Conservation (phyloP, 2,797 vertebrate species). For the Apogon talboti region DNA sequence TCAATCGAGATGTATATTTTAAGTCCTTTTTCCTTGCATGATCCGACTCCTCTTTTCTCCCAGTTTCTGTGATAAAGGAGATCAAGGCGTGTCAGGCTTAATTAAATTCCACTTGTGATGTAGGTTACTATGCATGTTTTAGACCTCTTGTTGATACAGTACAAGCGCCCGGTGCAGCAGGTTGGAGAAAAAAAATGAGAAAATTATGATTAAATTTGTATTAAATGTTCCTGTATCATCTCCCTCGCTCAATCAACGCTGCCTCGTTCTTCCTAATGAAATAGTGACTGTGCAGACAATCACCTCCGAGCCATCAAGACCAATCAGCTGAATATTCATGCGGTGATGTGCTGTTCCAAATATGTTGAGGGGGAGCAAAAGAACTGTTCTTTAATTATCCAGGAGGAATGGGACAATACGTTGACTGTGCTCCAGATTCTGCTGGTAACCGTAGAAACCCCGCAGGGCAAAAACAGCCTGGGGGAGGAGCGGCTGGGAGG, state of each 20-base stretch:
- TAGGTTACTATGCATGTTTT: slow-evolving; percentile 26
- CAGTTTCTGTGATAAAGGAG: slow-evolving; percentile 26
- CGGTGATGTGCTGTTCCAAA: slow-evolving; percentile 50
- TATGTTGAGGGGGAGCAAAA: slow-evolving; percentile 32
- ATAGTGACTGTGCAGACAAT: slow-evolving; percentile 52
- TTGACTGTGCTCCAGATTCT: slow-evolving; percentile 52
- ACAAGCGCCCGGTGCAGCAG: slow-evolving; percentile 4
- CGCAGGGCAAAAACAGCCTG: slow-evolving; percentile 37
- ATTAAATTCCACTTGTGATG: slow-evolving; percentile 44
- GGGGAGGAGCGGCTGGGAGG: slow-evolving; percentile 26
- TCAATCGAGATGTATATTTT: slow-evolving; percentile 41
- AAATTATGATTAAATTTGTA: slow-evolving; percentile 26
- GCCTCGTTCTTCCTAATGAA: slow-evolving; percentile 39
- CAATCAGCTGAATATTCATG: slow-evolving; percentile 66
- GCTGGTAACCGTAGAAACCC: slow-evolving; percentile 58
- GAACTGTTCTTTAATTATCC: slow-evolving; percentile 66
- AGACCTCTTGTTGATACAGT: slow-evolving; percentile 30
- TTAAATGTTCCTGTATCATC: slow-evolving; percentile 38
- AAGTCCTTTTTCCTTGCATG: slow-evolving; percentile 42
- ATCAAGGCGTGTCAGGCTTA: slow-evolving; percentile 34
- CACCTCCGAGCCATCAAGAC: slow-evolving; percentile 39
- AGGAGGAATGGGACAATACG: slow-evolving; percentile 40
- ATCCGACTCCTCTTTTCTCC: slow-evolving; percentile 28
- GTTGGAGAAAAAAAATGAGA: slow-evolving; percentile 13
- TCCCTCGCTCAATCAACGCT: slow-evolving; percentile 30